Conservation (phyloP, 1,140 invertebrate genomes). For the Drosophila setifemur region DNA sequence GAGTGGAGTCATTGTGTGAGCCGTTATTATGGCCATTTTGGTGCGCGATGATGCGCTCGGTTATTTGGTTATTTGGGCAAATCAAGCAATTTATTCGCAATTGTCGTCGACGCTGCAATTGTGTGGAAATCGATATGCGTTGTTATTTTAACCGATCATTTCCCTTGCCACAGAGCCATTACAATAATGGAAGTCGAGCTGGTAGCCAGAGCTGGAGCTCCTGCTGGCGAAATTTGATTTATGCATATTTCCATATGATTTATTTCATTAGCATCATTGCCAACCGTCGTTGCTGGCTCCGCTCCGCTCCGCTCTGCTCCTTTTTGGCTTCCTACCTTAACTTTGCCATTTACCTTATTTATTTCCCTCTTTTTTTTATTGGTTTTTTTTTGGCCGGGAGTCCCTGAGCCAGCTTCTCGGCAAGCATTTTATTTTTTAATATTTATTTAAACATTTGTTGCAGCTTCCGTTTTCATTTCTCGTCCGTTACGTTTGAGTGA, state of each 20-base stretch:
- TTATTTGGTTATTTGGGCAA: constrained; percentile 78
- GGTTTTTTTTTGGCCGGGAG: neutral
- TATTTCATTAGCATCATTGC: constrained; percentile 78
- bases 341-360: constrained; percentile 47
- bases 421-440: constrained; percentile 67
- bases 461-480: constrained; percentile 79
- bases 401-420: neutral
- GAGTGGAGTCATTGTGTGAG: constrained; percentile 59
- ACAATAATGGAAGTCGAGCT: constrained; percentile 28
- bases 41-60: constrained; percentile 70
- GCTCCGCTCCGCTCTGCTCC: too few species aligned
- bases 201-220: constrained; percentile 8
- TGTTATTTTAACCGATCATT: constrained; percentile 80
- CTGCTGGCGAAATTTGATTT: constrained; percentile 70
- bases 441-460: constrained; percentile 81
- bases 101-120: constrained; percentile 74
- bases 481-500: constrained; percentile 79
- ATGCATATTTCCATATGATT: constrained; percentile 81
- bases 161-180: constrained; percentile 57
- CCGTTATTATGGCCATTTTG: constrained; percentile 75
- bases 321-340: constrained; percentile 34
- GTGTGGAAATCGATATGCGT: constrained; percentile 79
- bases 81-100: constrained; percentile 79
- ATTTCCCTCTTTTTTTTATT: constrained; percentile 9
- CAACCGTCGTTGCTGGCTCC: constrained; percentile 2